These are phyloP conservation scores for Podarcis lilfordi DNA, from an alignment of 2,797 vertebrate genomes.

Conservation along the genomic window DNA sequence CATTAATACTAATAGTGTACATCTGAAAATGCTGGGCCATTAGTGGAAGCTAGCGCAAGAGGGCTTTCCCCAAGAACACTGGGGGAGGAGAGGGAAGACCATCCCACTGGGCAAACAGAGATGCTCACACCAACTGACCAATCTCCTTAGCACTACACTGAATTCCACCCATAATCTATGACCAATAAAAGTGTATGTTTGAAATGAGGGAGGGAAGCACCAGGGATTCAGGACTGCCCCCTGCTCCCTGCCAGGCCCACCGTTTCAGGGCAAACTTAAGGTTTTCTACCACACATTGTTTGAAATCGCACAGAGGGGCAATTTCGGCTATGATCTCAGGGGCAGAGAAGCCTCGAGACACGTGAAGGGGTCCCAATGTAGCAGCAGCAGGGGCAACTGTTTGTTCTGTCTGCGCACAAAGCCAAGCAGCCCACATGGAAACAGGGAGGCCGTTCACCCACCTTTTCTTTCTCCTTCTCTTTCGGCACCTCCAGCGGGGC, in stretches of 20 bases:
- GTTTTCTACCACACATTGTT: neutral
- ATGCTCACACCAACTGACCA: too few species aligned
- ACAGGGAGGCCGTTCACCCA: conserved; percentile 59
- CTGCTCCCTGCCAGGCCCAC: neutral
- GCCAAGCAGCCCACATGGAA: too few species aligned
- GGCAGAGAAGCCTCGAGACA: neutral
- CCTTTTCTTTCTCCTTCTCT: conserved; percentile 99
- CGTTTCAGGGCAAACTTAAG: neutral
- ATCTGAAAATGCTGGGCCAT: too few species aligned
- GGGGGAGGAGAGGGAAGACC: too few species aligned
- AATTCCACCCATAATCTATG: neutral
- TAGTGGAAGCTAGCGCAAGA: too few species aligned
- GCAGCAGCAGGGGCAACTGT: neutral
- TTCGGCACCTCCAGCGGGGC: conserved; percentile 97
- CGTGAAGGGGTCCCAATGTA: rapidly evolving
- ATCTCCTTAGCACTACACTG: too few species aligned
- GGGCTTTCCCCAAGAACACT: too few species aligned
- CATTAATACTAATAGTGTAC: too few species aligned
- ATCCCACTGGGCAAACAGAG: too few species aligned
- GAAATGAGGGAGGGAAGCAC: neutral
- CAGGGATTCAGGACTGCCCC: neutral
- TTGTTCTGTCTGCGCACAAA: too few species aligned
- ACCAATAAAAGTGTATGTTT: neutral
- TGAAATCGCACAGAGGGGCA: neutral
- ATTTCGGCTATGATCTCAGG: neutral